Conservation (phyloP, 2,888 invertebrate genomes). For the Synanthedon formicaeformis region DNA sequence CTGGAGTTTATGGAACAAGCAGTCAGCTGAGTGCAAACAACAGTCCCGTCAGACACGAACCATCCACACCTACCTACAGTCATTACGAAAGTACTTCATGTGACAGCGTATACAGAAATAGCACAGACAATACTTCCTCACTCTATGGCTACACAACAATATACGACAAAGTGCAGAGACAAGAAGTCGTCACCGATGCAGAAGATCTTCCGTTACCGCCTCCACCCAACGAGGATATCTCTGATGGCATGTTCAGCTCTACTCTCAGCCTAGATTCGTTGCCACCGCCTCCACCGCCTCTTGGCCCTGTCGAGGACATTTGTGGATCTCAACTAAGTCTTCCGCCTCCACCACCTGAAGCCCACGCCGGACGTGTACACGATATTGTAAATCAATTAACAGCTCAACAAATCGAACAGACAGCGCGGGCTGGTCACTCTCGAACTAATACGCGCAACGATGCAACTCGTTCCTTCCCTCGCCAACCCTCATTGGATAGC, state of each 20-base stretch:
- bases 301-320: slow-evolving; percentile 56
- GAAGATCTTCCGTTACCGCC: slow-evolving; percentile 76
- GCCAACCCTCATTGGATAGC: slow-evolving; percentile 70
- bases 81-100: slow-evolving; percentile 44
- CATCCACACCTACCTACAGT: slow-evolving; percentile 41
- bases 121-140: slow-evolving; percentile 37
- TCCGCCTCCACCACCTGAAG: slow-evolving; percentile 78
- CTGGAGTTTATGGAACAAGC: slow-evolving; percentile 21
- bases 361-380: slow-evolving; percentile 43
- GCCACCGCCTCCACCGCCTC: slow-evolving; percentile 81
- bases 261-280: slow-evolving; percentile 84
- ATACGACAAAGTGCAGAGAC: slow-evolving; percentile 49
- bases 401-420: slow-evolving; percentile 46
- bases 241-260: slow-evolving; percentile 75
- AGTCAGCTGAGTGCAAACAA: slow-evolving; percentile 21
- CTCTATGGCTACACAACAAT: slow-evolving; percentile 61
- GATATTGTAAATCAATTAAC: slow-evolving; percentile 56
- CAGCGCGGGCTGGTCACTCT: slow-evolving; percentile 39
- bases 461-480: slow-evolving; percentile 50
- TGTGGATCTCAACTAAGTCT: slow-evolving; percentile 80
- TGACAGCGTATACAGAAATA: slow-evolving; percentile 33
- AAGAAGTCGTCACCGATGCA: slow-evolving; percentile 24
- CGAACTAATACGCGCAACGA: slow-evolving; percentile 48
- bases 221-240: slow-evolving; percentile 73
- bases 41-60: slow-evolving; percentile 31